Base-by-base conservation (phyloP, 2,888 invertebrate species). In the Phyllotreta striolata region DNA sequence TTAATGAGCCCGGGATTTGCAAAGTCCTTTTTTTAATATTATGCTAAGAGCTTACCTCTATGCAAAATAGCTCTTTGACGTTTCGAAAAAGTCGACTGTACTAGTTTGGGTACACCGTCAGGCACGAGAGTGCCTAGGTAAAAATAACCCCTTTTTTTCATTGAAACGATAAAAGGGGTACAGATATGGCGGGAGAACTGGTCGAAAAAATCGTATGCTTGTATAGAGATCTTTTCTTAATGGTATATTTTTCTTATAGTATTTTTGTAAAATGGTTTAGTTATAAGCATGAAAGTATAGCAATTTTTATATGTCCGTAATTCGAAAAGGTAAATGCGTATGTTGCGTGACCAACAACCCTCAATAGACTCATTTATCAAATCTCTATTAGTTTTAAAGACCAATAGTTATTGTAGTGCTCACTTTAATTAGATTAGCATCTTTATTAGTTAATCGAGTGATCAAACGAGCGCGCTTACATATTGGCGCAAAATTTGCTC, bases 41-140 rank as follows among this genome's bases (percentile, higher is more conserved):
- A 66, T 67, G 65, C 67, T 54, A 62, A 67, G 64, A 67, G 71
- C 71, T 72, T 69, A 74, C 74, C 75, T 75, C 74, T 76, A 76
- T 76, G 76, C 73, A 76, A 76, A 68, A 51, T 54, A 63, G 61
- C 65, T 58, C 63, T 69, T 64, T 69, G 73, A 73, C 73, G 70
- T 73, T 72, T 67, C 67, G 24, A 72, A 72, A 64, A 66, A 71
- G 73, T 74, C 72, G 75, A 75, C 74, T 72, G 72, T 46, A 44
- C 52, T 52, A 60, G 51, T 52, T 52, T 14, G 44, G 43, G 34
- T 60, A 38, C 24, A 52, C 43, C 52, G 52, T 46, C 51, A 55
- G 40, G 37, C 38, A 38, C 38, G 24, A 24, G 60, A 54, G 46
- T 58, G 51, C 54, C 59, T 58, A 63, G 63, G 63, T 62, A 62